Evolutionary conservation across 2,888 invertebrate species (phyloP), one percentile per base, ranked within the genome.

Genomic region (Sminthurinus aureus): DNA sequence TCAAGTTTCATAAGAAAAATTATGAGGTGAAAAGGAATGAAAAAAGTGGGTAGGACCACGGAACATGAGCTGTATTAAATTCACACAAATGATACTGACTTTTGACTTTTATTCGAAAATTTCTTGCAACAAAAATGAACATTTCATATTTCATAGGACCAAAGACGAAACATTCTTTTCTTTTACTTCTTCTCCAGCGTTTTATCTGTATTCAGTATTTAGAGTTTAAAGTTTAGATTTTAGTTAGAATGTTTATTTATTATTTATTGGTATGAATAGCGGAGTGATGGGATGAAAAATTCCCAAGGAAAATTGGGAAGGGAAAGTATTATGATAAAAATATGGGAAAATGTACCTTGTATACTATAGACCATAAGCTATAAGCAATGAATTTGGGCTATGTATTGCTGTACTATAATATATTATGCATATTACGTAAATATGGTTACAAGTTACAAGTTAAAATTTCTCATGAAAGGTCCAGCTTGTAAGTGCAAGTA

Each of bases 81-180:
- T 22, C 24, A 51, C 58, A 58, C 50, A 58, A 22, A 13, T 52
- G 52, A n/a, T 58, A 52, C 24, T 76, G 76, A 76, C 76, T 76
- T 76, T 76, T 76, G 76, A 76, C 76, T 76, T 76, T 76, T 76
- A 76, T 76, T 76, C 22, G 9, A 13, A 71, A 76, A 76, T 52
- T 76, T 58, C 76, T 52, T 38, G n/a, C 58, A 76, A 76, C 52
- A 76, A 76, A 76, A 52, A 58, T 76, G 52, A 6, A 0, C 22
- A 38, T 38, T 38, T 38, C 73, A 26, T 18, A 22, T 26, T 73
- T 73, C 18, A 73, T 8, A 73, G 22, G 18, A 13, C 24, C 22
- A 9, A 58, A 9, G 38, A 38, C 38, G 3, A 38, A 38, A 38
- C 38, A 38, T 38, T 38, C 38, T 1, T 1, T 38, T 38, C 38